A percentile compares a stretch with the other conserved stretches of the same genome.
phyloP scores from a whole-genome alignment of 2,888 invertebrate species.

The Unio pictorum region DNA sequence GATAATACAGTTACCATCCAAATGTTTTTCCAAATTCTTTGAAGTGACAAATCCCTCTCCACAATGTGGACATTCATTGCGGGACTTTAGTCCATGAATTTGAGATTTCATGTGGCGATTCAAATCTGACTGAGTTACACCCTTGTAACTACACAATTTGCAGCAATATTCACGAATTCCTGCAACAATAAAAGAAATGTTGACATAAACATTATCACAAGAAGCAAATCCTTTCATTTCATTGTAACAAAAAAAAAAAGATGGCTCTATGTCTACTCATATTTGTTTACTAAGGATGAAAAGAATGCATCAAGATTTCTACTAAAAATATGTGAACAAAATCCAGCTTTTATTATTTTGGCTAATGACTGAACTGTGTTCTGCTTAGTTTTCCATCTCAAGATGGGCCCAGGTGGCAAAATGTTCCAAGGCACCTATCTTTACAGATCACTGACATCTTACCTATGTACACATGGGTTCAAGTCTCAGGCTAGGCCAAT shows the following conservation, averaged over 20 bases:
- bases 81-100: conserved; percentile 70
- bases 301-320: not conserved
- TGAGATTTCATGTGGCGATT: conserved; percentile 73
- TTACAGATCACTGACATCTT: too few relatives aligned
- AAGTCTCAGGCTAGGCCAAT: too few relatives aligned
- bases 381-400: too few relatives aligned
- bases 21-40: conserved; percentile 70
- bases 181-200: conserved; percentile 26
- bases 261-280: too few relatives aligned
- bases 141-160: conserved; percentile 72
- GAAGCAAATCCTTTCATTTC: too few relatives aligned
- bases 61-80: conserved; percentile 68
- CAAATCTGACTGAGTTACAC: conserved; percentile 73
- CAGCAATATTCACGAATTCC: conserved; percentile 73
- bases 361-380: not conserved
- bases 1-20: conserved; percentile 72
- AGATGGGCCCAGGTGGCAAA: too few relatives aligned
- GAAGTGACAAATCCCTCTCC: conserved; percentile 69
- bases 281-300: not conserved
- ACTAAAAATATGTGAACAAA: not conserved
- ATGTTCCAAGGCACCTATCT: too few relatives aligned
- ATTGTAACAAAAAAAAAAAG: too few relatives aligned
- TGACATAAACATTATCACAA: too few relatives aligned
- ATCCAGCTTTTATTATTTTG: not conserved
- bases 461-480: too few relatives aligned